Evolutionary conservation across 2,888 invertebrate species (phyloP).

Genomic region (Maniola hyperantus): DNA sequence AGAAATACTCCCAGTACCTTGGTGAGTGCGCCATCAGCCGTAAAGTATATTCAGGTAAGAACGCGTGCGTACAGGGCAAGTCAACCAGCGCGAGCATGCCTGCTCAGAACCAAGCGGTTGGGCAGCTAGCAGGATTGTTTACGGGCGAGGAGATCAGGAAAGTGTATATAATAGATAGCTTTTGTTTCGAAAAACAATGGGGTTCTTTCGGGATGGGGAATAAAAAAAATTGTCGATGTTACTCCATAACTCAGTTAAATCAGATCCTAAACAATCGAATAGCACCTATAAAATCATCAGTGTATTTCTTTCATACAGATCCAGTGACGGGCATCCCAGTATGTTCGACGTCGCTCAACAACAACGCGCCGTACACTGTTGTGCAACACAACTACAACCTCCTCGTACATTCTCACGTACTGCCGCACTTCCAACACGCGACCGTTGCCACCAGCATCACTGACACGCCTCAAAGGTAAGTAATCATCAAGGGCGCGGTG

Average conservation of each 20-base stretch:
- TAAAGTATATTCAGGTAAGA: constrained; percentile 89
- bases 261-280: no score
- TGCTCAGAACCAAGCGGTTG: constrained; percentile 34
- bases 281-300: no score
- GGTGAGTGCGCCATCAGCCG: constrained; percentile 52
- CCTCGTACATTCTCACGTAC: constrained; percentile 88
- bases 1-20: constrained; percentile 89
- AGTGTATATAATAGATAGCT: no score
- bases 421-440: constrained; percentile 83
- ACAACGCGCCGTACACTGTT: constrained; percentile 80
- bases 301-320: constrained; percentile 69
- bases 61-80: constrained; percentile 73
- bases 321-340: constrained; percentile 89
- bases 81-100: constrained; percentile 45
- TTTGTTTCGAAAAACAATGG: no score
- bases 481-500: no score
- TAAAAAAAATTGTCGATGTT: no score
- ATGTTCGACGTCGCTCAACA: constrained; percentile 83
- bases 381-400: constrained; percentile 89
- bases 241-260: no score
- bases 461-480: constrained; percentile 74
- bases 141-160: constrained; percentile 91
- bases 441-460: constrained; percentile 64
- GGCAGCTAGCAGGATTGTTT: constrained; percentile 58
- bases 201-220: no score